These are phyloP conservation scores for Erythrocercus mccallii DNA, from an alignment of 2,113 vertebrate genomes.

Conservation along the genomic window DNA sequence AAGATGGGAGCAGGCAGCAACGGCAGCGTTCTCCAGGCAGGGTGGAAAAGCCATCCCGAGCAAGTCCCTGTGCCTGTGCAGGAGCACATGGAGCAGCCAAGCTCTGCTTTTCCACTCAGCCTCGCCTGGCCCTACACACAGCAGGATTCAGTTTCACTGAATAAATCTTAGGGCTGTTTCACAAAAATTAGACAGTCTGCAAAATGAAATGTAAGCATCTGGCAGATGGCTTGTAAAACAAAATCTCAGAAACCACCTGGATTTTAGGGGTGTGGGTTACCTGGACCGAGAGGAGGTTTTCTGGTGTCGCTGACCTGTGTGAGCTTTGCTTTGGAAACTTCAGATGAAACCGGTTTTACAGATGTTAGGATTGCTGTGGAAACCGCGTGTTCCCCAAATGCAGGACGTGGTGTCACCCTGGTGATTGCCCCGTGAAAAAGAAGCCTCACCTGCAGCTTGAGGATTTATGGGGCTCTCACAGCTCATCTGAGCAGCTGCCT, in stretches of 20 bases:
- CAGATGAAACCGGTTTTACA: neutral
- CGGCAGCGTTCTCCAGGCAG: fast-evolving
- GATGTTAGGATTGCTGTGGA: neutral
- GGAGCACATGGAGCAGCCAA: fast-evolving
- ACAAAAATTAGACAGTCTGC: slow-evolving; percentile 35
- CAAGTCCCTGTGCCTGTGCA: neutral
- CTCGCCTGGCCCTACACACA: neutral
- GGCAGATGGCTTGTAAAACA: slow-evolving; percentile 68
- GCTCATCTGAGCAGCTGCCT: neutral
- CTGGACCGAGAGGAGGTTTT: neutral
- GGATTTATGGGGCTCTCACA: neutral
- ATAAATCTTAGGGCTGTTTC: slow-evolving; percentile 47
- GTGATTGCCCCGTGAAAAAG: neutral
- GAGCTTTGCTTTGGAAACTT: neutral
- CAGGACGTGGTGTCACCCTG: neutral
- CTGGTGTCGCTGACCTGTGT: neutral
- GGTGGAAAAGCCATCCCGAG: neutral
- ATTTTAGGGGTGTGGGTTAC: slow-evolving; percentile 2
- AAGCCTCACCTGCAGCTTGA: neutral
- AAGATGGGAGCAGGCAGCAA: neutral
- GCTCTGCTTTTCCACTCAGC: slow-evolving; percentile 1
- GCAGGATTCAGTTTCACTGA: slow-evolving; percentile 29
- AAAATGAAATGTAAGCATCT: slow-evolving; percentile 35
- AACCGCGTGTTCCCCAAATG: fast-evolving
- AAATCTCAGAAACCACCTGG: slow-evolving; percentile 55